Evolutionary conservation across 2,888 invertebrate species (phyloP).

Genomic region (Ornithoptera alexandrae): DNA sequence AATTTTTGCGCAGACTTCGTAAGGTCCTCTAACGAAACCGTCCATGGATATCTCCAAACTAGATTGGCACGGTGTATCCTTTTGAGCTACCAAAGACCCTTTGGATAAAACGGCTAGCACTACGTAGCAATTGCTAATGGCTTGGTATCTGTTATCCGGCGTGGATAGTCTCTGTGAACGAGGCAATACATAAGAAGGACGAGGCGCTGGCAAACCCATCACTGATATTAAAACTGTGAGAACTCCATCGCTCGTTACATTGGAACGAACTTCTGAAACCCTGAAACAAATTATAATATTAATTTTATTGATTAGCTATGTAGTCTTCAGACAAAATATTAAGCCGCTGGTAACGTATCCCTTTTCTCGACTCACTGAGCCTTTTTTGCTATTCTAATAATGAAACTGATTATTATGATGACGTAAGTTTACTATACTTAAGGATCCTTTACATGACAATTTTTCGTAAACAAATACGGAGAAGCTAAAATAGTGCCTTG

Average conservation of each 20-base stretch:
- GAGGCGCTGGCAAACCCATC: slow-evolving; percentile 57
- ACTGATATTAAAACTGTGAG: slow-evolving; percentile 69
- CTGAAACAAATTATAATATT: slow-evolving; percentile 49
- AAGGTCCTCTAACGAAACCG: slow-evolving; percentile 82
- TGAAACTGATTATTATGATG: too few species aligned
- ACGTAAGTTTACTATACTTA: too few species aligned
- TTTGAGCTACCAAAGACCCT: slow-evolving; percentile 81
- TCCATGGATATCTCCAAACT: slow-evolving; percentile 80
- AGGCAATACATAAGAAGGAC: slow-evolving; percentile 51
- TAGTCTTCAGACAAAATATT: background rate
- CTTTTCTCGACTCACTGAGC: too few species aligned
- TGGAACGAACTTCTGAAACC: slow-evolving; percentile 71
- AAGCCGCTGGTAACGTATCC: background rate
- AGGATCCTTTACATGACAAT: too few species aligned
- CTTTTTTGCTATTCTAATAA: too few species aligned
- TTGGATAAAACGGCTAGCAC: slow-evolving; percentile 82
- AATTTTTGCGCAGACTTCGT: slow-evolving; percentile 83
- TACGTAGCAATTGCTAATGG: slow-evolving; percentile 75
- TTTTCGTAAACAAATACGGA: background rate
- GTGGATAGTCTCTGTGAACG: slow-evolving; percentile 60
- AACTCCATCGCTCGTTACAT: slow-evolving; percentile 67
- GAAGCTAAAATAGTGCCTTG: background rate
- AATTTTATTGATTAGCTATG: background rate
- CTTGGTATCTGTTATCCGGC: slow-evolving; percentile 60
- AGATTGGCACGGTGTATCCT: slow-evolving; percentile 82